Conservation (phyloP, 2,113 vertebrate species). For the Equus przewalskii region DNA sequence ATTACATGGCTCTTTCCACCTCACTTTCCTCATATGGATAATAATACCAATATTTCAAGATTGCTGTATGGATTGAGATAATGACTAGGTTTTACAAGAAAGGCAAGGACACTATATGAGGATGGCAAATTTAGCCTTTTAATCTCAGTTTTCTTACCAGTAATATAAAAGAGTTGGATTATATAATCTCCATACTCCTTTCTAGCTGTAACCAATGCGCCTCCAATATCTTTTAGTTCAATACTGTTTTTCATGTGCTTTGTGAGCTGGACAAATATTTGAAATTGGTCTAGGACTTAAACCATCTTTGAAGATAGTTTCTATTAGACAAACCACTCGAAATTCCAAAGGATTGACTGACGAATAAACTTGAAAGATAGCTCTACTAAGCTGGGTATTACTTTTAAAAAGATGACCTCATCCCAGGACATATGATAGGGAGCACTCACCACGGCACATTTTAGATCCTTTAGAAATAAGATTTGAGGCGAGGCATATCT, state of each 20-base stretch:
- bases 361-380: constrained; percentile 2
- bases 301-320: background rate
- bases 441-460: background rate
- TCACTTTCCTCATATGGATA: background rate
- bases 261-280: background rate
- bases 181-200: background rate
- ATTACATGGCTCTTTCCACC: background rate
- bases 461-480: constrained; percentile 7
- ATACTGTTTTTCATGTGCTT: background rate
- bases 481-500: background rate
- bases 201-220: background rate
- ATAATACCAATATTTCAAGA: background rate
- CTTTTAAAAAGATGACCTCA: constrained; percentile 34
- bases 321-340: background rate
- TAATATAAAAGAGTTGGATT: background rate
- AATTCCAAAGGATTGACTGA: background rate
- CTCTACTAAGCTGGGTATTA: background rate
- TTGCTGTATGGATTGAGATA: background rate
- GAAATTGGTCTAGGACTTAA: background rate
- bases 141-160: background rate
- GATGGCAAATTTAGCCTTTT: background rate
- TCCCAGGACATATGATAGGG: background rate
- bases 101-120: background rate
- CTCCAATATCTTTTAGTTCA: background rate
- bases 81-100: background rate